Base-by-base conservation (phyloP, 53 echinoderm and acorn worm species). In the Apostichopus leukothele region DNA sequence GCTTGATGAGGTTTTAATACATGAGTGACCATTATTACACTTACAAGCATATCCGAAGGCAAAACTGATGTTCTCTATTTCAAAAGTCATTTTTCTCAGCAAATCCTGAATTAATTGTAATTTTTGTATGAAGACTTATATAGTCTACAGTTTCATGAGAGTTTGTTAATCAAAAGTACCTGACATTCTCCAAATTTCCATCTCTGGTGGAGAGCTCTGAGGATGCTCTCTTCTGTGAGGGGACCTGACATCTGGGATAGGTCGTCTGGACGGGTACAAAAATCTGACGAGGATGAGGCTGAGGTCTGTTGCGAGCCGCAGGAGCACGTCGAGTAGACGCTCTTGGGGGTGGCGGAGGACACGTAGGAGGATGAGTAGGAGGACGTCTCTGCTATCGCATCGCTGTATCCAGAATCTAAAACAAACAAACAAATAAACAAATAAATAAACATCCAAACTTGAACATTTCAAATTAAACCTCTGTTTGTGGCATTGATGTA, bases 171-270 rank as follows among this genome's bases (percentile, higher is more conserved):
- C 9, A 3, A 75, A 52, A 51, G 19, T 76, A 99, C 99, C 88
- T 94, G 93, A 89, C 93, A 93, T 81, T 92, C 94, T 26, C 99
- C 99, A 60, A 86, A 84, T 39, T 92, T 89, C 99, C 99, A 99
- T 76, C 99, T 91, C 71, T 99, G 93, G 39, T 94, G 92, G 22
- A 99, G 85, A 0, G 91, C 94, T 68, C 92, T 88, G n/a, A 94
- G 60, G 4, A 99, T 88, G 3, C 89, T 90, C 85, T 96, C 96
- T 86, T 96, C 99, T 12, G 94, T 92, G 68, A 96, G 83, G 6
- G 99, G 99, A 76, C 91, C 90, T 4, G 94, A 93, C 96, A 99
- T 91, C 88, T 94, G 96, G 73, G 93, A 90, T 5, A 99, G 92
- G 89, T 99, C 99, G 16, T 94, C 92, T 20, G 96, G 90, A 68